phyloP scores from a whole-genome alignment of 2,113 vertebrate genomes.

The Tenebrosternarchus preto region DNA sequence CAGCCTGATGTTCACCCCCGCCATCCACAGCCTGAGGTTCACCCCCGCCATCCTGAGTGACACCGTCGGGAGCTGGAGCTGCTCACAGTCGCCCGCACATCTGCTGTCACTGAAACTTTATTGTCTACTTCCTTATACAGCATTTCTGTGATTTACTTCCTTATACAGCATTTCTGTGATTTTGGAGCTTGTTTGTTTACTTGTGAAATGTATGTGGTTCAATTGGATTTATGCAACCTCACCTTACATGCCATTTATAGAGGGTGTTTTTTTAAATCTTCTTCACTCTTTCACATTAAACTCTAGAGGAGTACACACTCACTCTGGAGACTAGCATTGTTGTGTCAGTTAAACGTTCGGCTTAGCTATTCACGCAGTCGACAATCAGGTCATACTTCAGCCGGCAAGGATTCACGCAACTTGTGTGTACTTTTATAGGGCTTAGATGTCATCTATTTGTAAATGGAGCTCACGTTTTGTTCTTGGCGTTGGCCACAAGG shows the following conservation, averaged over 20 bases:
- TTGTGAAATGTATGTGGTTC: conserved; percentile 13
- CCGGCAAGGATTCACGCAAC: conserved; percentile 12
- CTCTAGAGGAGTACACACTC: conserved; percentile 3
- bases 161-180: conserved; percentile 22
- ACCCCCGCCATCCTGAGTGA: conserved; percentile 21
- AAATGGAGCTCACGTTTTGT: conserved; percentile 16
- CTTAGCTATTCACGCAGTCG: conserved; percentile 7
- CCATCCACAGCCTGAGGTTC: conserved; percentile 27
- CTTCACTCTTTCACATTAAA: conserved; percentile 20
- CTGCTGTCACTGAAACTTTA: not conserved
- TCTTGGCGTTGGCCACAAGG: not conserved
- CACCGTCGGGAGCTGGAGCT: conserved; percentile 27
- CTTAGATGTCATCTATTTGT: conserved; percentile 43
- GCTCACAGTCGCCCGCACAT: conserved; percentile 28
- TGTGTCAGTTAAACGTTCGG: conserved; percentile 9
- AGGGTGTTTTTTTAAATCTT: conserved; percentile 2
- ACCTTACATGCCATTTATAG: conserved; percentile 17
- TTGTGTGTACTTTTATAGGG: not conserved
- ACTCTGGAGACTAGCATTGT: not conserved
- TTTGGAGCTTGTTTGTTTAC: conserved; percentile 25
- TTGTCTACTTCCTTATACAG: conserved; percentile 18
- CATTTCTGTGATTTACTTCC: conserved; percentile 13
- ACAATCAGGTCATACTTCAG: conserved; percentile 32
- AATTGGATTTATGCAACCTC: conserved; percentile 1
- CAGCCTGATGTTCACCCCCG: conserved; percentile 28